Percentiles rank a stretch among this genome's conserved stretches.
Evolutionary conservation across 2,888 invertebrate genomes (phyloP).

Genomic region (Dendrolimus houi): DNA sequence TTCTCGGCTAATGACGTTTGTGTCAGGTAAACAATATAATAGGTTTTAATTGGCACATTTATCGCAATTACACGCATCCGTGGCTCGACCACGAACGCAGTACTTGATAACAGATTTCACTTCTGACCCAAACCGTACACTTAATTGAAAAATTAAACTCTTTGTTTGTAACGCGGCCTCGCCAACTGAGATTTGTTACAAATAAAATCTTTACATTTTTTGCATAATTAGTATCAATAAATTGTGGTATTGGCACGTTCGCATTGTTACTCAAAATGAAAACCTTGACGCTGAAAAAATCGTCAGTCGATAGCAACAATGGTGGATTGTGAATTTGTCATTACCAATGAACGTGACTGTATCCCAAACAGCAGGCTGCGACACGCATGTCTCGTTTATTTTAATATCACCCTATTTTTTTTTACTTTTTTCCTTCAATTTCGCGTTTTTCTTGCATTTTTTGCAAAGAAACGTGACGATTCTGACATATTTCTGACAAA

Average conservation of each 20-base stretch:
- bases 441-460: slow-evolving; percentile 38
- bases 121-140: slow-evolving; percentile 57
- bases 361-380: slow-evolving; percentile 44
- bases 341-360: slow-evolving; percentile 63
- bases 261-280: slow-evolving; percentile 52
- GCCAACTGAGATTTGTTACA: slow-evolving; percentile 4
- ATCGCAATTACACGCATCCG: slow-evolving; percentile 71
- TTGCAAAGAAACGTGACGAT: slow-evolving; percentile 52
- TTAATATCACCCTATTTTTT: slow-evolving; percentile 61
- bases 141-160: slow-evolving; percentile 51
- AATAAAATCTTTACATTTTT: not conserved
- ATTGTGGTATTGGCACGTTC: slow-evolving; percentile 62
- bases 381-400: slow-evolving; percentile 52
- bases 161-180: slow-evolving; percentile 38
- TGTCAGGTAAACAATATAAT: slow-evolving; percentile 55
- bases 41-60: slow-evolving; percentile 61
- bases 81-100: slow-evolving; percentile 53
- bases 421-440: slow-evolving; percentile 53
- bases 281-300: slow-evolving; percentile 61
- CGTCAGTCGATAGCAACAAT: slow-evolving; percentile 54
- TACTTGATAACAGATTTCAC: slow-evolving; percentile 56
- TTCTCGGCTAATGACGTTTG: slow-evolving; percentile 39
- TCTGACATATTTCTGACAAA: slow-evolving; percentile 33
- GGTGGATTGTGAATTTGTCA: slow-evolving; percentile 56
- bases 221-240: slow-evolving; percentile 54